Percentiles rank a stretch among this genome's conserved stretches.
phyloP scores from a whole-genome alignment of 2,797 vertebrate species.

The Acanthurus leucopareius region DNA sequence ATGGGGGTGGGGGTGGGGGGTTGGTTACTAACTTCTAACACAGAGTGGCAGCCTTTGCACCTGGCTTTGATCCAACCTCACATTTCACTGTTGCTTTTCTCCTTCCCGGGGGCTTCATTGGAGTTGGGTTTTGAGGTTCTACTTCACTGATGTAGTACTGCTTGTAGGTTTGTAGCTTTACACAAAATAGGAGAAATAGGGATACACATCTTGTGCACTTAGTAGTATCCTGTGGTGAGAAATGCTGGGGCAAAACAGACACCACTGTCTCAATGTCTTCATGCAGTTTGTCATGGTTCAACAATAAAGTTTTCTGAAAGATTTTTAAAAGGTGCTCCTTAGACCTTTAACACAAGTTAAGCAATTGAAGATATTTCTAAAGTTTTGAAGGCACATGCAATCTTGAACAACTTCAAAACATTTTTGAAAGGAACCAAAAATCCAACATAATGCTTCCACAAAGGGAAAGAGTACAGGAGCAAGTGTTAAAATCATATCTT shows the following conservation, averaged over 20 bases:
- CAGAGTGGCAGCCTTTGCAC: constrained; percentile 80
- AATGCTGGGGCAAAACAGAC: background rate
- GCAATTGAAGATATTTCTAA: background rate
- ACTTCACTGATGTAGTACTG: constrained; percentile 21
- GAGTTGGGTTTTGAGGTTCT: constrained; percentile 22
- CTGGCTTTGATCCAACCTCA: constrained; percentile 82
- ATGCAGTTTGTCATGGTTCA: background rate
- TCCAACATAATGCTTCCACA: background rate
- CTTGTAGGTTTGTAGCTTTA: constrained; percentile 42
- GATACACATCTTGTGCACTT: constrained; percentile 16
- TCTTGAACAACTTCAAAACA: background rate
- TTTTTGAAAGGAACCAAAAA: background rate
- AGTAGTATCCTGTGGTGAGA: background rate
- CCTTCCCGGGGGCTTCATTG: constrained; percentile 71
- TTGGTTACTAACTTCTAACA: constrained; percentile 74
- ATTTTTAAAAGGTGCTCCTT: background rate
- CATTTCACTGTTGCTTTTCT: constrained; percentile 69
- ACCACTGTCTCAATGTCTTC: background rate
- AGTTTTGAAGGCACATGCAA: background rate
- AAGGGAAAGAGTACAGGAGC: background rate
- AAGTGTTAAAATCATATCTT: background rate
- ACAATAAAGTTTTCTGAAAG: background rate
- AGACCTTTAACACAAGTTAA: background rate
- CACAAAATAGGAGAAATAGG: constrained; percentile 33
- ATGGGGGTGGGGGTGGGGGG: constrained; percentile 34